Evolutionary conservation across 2,113 vertebrate genomes (phyloP).

Genomic region (Coryphaenoides rupestris): DNA sequence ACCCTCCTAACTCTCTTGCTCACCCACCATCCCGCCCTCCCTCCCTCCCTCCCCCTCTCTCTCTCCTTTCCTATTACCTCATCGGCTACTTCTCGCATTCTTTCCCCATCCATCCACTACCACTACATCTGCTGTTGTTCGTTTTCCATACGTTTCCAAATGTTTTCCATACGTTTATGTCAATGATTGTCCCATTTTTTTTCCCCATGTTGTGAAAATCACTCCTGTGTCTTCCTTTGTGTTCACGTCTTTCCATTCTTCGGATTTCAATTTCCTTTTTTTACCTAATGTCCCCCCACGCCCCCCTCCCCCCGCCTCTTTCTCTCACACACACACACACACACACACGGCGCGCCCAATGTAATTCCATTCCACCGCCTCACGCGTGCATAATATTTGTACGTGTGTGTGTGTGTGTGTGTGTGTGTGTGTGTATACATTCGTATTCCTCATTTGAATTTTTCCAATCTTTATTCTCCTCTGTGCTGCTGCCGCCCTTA

Average conservation of each 20-base stretch:
- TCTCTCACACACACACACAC: background rate
- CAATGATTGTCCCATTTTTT: background rate
- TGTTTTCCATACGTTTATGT: background rate
- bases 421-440: background rate
- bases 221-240: background rate
- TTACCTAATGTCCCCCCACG: background rate
- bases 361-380: no score
- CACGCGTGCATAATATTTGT: no score
- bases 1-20: slow-evolving; percentile 2
- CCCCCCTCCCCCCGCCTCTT: background rate
- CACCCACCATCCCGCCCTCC: background rate
- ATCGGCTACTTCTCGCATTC: slow-evolving; percentile 3
- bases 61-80: slow-evolving; percentile 3
- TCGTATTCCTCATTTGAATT: background rate
- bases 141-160: background rate
- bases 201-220: background rate
- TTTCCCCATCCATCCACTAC: background rate
- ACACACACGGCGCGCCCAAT: background rate
- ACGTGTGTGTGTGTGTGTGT: no score
- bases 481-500: background rate
- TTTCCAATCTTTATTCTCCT: background rate
- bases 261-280: background rate
- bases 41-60: slow-evolving; percentile 8
- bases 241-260: background rate
- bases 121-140: background rate